Percentiles rank a stretch among this genome's conserved stretches.
These are phyloP conservation scores for Drosophila santomea DNA, from an alignment of 1,140 invertebrate genomes.

Conservation along the genomic window DNA sequence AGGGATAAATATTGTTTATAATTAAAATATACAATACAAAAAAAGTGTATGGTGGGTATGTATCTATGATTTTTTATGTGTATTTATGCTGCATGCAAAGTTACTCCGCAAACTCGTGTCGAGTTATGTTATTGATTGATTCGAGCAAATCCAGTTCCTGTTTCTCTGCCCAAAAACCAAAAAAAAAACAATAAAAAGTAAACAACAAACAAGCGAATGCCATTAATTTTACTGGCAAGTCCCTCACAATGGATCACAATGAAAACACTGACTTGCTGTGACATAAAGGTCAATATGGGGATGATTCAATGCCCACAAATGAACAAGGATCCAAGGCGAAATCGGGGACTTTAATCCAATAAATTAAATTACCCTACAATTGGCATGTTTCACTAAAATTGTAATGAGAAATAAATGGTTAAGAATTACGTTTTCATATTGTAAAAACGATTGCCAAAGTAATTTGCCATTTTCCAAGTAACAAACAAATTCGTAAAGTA, in stretches of 20 bases:
- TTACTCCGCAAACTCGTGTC: conserved; percentile 25
- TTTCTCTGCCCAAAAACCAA: conserved; percentile 5
- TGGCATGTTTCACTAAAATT: neutral
- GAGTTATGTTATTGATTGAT: conserved; percentile 70
- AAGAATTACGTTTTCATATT: neutral
- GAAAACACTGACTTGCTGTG: conserved; percentile 29
- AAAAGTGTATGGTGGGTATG: too few relatives aligned
- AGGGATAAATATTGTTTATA: neutral
- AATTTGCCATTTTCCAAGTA: too few relatives aligned
- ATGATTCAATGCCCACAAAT: conserved; percentile 20
- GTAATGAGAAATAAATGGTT: neutral
- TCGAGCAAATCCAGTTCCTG: conserved; percentile 27
- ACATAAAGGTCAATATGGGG: conserved; percentile 12
- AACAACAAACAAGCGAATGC: conserved; percentile 26
- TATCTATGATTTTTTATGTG: neutral
- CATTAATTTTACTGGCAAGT: conserved; percentile 41
- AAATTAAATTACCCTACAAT: conserved; percentile 1
- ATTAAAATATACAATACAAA: neutral
- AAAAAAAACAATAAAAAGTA: conserved; percentile 12
- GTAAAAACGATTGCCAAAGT: neutral
- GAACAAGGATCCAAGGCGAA: conserved; percentile 5
- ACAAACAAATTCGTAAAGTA: too few relatives aligned
- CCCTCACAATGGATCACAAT: conserved; percentile 33
- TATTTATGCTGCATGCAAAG: neutral
- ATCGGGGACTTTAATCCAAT: neutral